These are phyloP conservation scores for Aleiodes testaceus DNA, from an alignment of 2,888 invertebrate species.

Conservation along the genomic window DNA sequence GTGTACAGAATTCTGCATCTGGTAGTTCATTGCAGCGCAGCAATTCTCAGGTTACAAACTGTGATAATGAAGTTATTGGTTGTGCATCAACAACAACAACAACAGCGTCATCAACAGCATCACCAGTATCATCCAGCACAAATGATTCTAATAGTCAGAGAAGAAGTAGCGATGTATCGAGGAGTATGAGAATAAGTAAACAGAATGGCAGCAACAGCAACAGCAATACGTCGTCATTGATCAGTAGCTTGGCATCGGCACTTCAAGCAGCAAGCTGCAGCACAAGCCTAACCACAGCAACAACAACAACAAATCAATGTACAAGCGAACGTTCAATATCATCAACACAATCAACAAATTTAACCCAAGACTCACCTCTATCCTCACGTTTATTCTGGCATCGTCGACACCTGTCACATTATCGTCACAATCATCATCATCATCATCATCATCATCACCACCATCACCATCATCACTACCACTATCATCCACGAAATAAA, in stretches of 20 bases:
- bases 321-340: slow-evolving; percentile 46
- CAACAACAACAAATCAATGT: slow-evolving; percentile 56
- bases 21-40: background rate
- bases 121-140: slow-evolving; percentile 25
- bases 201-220: slow-evolving; percentile 44
- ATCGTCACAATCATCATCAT: slow-evolving; percentile 59
- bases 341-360: slow-evolving; percentile 35
- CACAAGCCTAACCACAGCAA: slow-evolving; percentile 57
- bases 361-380: slow-evolving; percentile 45
- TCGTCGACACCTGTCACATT: slow-evolving; percentile 40
- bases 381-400: slow-evolving; percentile 32
- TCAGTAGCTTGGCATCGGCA: slow-evolving; percentile 61
- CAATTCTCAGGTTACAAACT: background rate
- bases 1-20: background rate
- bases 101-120: slow-evolving; percentile 28
- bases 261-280: slow-evolving; percentile 59
- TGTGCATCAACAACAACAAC: slow-evolving; percentile 32
- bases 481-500: slow-evolving; percentile 62
- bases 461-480: slow-evolving; percentile 60
- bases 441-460: slow-evolving; percentile 61
- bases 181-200: slow-evolving; percentile 46
- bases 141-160: slow-evolving; percentile 30
- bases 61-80: background rate
- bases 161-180: slow-evolving; percentile 35
- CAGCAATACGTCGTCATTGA: slow-evolving; percentile 56